These are phyloP conservation scores for Noctua janthe DNA, from an alignment of 2,888 invertebrate species.

Conservation along the genomic window DNA sequence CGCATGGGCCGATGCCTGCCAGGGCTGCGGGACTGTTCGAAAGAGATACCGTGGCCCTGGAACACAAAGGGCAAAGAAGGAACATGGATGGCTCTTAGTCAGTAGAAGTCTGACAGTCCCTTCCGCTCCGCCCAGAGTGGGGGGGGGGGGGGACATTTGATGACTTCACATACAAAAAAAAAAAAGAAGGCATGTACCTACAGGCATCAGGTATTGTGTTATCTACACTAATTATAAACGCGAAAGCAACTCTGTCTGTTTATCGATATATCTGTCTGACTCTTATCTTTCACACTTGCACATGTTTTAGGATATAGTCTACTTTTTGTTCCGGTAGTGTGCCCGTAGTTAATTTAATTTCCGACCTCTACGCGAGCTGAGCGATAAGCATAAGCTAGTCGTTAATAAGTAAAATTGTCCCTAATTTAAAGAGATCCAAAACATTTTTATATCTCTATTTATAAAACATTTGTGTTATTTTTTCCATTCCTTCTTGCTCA, in stretches of 20 bases:
- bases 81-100: no score
- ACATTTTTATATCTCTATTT: background rate
- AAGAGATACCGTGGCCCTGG: no score
- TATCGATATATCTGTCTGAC: no score
- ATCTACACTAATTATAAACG: background rate
- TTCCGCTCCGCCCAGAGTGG: no score
- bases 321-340: background rate
- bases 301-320: background rate
- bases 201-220: background rate
- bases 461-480: background rate
- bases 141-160: no score
- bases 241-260: background rate
- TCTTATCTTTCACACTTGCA: background rate
- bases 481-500: background rate
- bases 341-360: background rate
- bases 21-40: no score
- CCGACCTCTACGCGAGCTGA: background rate
- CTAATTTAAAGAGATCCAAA: background rate
- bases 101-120: no score
- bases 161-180: no score
- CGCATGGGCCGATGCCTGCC: no score
- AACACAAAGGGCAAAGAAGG: no score
- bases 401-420: background rate
- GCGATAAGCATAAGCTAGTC: background rate
- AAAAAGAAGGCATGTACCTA: background rate